Evolutionary conservation across 1,140 invertebrate genomes (phyloP).

Genomic region (Danaus plexippus): DNA sequence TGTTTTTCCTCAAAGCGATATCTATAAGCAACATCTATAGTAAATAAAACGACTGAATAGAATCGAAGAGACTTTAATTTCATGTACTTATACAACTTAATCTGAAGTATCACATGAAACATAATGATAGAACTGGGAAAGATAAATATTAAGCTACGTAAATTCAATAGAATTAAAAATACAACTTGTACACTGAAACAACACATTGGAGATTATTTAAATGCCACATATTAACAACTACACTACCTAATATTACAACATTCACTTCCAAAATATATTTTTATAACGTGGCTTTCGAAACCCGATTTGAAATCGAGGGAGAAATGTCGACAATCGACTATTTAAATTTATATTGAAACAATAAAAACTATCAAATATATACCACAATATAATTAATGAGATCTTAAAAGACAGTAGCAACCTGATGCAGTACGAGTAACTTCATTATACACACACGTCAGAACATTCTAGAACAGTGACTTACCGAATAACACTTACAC

Average conservation of each 20-base stretch:
- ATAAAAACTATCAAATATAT: conserved; percentile 17
- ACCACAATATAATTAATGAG: conserved; percentile 42
- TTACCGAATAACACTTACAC: too few relatives aligned
- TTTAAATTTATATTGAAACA: conserved; percentile 8
- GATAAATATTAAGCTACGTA: conserved; percentile 44
- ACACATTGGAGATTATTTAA: conserved; percentile 44
- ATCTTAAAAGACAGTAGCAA: conserved; percentile 30
- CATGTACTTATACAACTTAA: conserved; percentile 57
- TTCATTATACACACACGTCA: not conserved
- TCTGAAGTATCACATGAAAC: conserved; percentile 63
- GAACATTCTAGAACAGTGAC: too few relatives aligned
- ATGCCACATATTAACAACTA: conserved; percentile 50
- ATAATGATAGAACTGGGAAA: conserved; percentile 44
- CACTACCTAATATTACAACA: conserved; percentile 35
- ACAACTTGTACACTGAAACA: conserved; percentile 37
- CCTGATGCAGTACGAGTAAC: conserved; percentile 7
- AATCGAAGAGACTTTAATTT: conserved; percentile 51
- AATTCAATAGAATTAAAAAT: conserved; percentile 28
- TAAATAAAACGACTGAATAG: conserved; percentile 3
- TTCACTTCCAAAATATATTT: conserved; percentile 27
- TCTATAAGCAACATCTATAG: conserved; percentile 1
- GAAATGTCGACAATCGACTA: conserved; percentile 9
- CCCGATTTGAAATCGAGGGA: conserved; percentile 18
- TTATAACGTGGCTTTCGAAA: conserved; percentile 7
- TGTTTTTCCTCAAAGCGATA: conserved; percentile 5